phyloP scores from a whole-genome alignment of 2,113 vertebrate genomes.

The Pontoporia blainvillei region DNA sequence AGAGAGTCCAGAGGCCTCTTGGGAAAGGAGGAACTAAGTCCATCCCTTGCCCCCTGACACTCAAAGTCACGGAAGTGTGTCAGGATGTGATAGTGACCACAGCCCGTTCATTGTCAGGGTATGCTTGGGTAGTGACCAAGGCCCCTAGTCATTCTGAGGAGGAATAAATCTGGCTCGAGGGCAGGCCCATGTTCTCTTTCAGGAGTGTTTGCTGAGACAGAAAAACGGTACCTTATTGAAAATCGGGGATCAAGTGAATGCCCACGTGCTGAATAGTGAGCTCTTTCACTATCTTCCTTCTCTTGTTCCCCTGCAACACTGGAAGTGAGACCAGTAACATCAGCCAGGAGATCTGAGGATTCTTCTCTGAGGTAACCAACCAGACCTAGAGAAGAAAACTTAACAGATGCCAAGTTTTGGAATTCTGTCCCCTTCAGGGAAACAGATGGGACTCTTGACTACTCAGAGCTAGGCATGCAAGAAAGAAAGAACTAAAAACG shows the following conservation, averaged over 20 bases:
- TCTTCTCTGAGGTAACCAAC: neutral
- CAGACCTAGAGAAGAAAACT: neutral
- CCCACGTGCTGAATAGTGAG: neutral
- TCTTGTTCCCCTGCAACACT: neutral
- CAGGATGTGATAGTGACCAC: neutral
- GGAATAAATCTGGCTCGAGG: neutral
- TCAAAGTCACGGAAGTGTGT: neutral
- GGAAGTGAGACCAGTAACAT: neutral
- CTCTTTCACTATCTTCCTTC: neutral
- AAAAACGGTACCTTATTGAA: neutral
- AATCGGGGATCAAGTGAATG: neutral
- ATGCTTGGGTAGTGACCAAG: neutral
- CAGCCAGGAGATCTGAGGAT: neutral
- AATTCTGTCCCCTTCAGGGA: neutral
- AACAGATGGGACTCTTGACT: neutral
- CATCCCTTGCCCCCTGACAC: neutral
- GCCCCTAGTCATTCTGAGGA: neutral
- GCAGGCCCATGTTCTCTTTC: neutral
- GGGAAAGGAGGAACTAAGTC: neutral
- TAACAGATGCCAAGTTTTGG: neutral
- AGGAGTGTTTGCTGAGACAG: neutral
- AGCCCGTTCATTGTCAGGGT: neutral
- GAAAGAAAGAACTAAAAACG: neutral
- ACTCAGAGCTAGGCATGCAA: neutral
- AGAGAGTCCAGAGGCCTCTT: neutral